Percentiles rank a stretch among this genome's conserved stretches.
Evolutionary conservation across 2,888 invertebrate genomes (phyloP).

Genomic region (Melitaea athalia): DNA sequence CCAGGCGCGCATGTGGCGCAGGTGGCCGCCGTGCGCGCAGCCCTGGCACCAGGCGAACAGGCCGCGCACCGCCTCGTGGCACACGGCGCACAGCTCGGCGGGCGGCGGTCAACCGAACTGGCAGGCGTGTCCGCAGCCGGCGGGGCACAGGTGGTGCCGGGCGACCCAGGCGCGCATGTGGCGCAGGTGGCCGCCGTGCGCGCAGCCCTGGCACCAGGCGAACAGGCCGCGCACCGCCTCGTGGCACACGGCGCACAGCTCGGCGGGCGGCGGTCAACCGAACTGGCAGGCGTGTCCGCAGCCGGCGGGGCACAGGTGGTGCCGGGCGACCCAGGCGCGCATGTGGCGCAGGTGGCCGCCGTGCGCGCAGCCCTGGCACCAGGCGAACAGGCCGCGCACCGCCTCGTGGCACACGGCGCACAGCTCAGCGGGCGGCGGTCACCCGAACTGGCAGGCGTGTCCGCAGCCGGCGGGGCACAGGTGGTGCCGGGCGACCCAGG

Average conservation of each 20-base stretch:
- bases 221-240: conserved; percentile 93
- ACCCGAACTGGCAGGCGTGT: conserved; percentile 84
- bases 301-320: conserved; percentile 94
- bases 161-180: conserved; percentile 94
- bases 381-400: conserved; percentile 94
- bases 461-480: conserved; percentile 97
- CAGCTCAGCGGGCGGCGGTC: conserved; percentile 68
- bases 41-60: conserved; percentile 98
- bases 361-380: conserved; percentile 99
- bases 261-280: conserved; percentile 67
- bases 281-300: conserved; percentile 91
- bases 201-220: conserved; percentile 98
- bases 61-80: conserved; percentile 92
- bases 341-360: conserved; percentile 97
- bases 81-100: conserved; percentile 85
- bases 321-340: conserved; percentile 89
- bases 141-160: conserved; percentile 91
- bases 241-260: conserved; percentile 88
- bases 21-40: conserved; percentile 98
- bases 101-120: conserved; percentile 60
- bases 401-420: conserved; percentile 90
- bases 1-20: conserved; percentile 94
- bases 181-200: conserved; percentile 96
- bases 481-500: conserved; percentile 90
- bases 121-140: conserved; percentile 95